Percentiles rank a stretch among this genome's conserved stretches.
Evolutionary conservation across 2,888 invertebrate species (phyloP).

Genomic region (Idaea aversata): DNA sequence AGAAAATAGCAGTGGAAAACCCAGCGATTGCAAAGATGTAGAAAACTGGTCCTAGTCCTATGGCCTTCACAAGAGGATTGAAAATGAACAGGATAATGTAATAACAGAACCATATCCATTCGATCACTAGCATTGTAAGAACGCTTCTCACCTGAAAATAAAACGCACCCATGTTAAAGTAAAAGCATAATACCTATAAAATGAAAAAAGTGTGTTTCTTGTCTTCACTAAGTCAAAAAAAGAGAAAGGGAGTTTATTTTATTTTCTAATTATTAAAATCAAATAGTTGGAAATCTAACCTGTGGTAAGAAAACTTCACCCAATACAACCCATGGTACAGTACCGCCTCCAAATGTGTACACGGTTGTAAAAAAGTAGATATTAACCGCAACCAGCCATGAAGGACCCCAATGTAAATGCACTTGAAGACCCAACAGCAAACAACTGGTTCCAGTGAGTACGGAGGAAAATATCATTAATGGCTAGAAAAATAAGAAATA

Average conservation of each 20-base stretch:
- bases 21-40: slow-evolving; percentile 49
- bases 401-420: slow-evolving; percentile 55
- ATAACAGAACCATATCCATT: slow-evolving; percentile 56
- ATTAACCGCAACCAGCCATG: slow-evolving; percentile 45
- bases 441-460: slow-evolving; percentile 40
- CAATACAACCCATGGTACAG: slow-evolving; percentile 50
- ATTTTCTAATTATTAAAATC: no score
- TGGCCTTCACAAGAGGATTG: slow-evolving; percentile 45
- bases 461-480: slow-evolving; percentile 43
- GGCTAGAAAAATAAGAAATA: slow-evolving; percentile 29
- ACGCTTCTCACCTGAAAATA: slow-evolving; percentile 51
- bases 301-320: slow-evolving; percentile 60
- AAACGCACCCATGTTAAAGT: neutral
- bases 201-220: neutral
- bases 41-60: slow-evolving; percentile 56
- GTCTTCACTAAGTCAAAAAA: no score
- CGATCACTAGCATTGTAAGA: slow-evolving; percentile 47
- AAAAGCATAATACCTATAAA: no score
- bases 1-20: slow-evolving; percentile 40
- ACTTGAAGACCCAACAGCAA: slow-evolving; percentile 51
- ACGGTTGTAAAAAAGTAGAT: slow-evolving; percentile 44
- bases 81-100: slow-evolving; percentile 54
- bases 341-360: slow-evolving; percentile 51
- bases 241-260: no score
- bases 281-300: slow-evolving; percentile 31